A percentile compares a stretch with the other conserved stretches of the same genome.
Evolutionary conservation across 2,797 vertebrate genomes (phyloP).

Genomic region (Hydrolagus colliei): DNA sequence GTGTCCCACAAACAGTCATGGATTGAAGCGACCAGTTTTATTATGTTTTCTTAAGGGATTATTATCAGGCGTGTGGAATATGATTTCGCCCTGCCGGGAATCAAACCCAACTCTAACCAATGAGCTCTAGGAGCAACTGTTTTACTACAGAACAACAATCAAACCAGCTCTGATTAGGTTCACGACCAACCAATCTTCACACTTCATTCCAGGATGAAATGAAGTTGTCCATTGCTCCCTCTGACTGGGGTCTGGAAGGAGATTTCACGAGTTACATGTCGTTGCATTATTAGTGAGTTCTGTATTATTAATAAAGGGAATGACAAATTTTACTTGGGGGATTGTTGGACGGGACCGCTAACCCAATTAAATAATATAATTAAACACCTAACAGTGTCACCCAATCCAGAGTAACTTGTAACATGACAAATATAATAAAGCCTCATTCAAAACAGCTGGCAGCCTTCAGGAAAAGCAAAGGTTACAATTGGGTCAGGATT

Average conservation of each 20-base stretch:
- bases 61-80: too few relatives aligned
- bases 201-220: slow-evolving; percentile 4
- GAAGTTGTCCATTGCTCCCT: not conserved
- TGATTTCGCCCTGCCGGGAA: too few relatives aligned
- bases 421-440: not conserved
- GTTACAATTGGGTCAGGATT: not conserved
- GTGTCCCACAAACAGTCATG: too few relatives aligned
- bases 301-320: too few relatives aligned
- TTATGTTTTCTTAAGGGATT: too few relatives aligned
- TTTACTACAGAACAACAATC: slow-evolving; percentile 22
- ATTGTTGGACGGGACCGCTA: too few relatives aligned
- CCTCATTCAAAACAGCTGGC: not conserved
- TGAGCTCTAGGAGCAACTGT: not conserved
- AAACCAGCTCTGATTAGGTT: slow-evolving; percentile 9
- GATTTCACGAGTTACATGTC: too few relatives aligned
- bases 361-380: not conserved
- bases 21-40: too few relatives aligned
- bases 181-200: not conserved
- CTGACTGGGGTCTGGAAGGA: too few relatives aligned
- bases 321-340: too few relatives aligned
- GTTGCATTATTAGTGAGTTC: too few relatives aligned
- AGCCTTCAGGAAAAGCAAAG: not conserved
- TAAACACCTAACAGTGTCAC: not conserved
- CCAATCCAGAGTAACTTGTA: not conserved
- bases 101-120: too few relatives aligned